Base-by-base conservation (phyloP, 37 sponge, comb jelly and placozoan species). In the Halichondria panicea region DNA sequence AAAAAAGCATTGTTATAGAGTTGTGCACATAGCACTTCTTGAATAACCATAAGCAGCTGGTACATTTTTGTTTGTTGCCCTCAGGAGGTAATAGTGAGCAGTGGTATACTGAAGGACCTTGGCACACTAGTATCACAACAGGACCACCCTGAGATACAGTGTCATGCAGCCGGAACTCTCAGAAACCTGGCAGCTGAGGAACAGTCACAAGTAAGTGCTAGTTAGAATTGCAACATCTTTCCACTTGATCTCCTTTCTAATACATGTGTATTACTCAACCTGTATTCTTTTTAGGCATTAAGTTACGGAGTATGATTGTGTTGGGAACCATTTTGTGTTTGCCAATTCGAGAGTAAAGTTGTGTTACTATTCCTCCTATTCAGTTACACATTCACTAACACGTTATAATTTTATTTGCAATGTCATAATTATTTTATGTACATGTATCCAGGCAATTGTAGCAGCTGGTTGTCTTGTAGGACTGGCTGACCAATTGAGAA, bases 151-250 rank as follows among this genome's bases (percentile, higher is more conserved):
- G 88, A 92, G 34, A 56, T 87, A 0, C 88, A 87, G 77, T 92
- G 82, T 72, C 93, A 92, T 43, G 82, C 85, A 39, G 93, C 93
- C 50, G 93, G 93, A 0, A 88, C 86, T 1, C 5, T 92, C 22
- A 54, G 93, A 30, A 92, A 92, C 43, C 82, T 92, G 3, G 85
- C 89, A 22, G 79, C 93, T 43, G 93, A 88, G 39, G 74, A 92
- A 31, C 81, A 76, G 61, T 63, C 21, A 32, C 27, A 60, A 66
- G 88, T 84, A 42, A 43, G 69, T 27, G 40, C n/a, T n/a, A n/a
- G n/a, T n/a, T n/a, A n/a, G n/a, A n/a, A n/a, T n/a, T n/a, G n/a
- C n/a, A n/a, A n/a, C n/a, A n/a, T n/a, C n/a, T n/a, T n/a, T n/a
- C n/a, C n/a, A n/a, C n/a, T n/a, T n/a, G n/a, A n/a, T n/a, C n/a